A percentile compares a stretch with the other conserved stretches of the same genome.
These are phyloP conservation scores for Alligator sinensis DNA, from an alignment of 2,113 vertebrate species.

Conservation along the genomic window DNA sequence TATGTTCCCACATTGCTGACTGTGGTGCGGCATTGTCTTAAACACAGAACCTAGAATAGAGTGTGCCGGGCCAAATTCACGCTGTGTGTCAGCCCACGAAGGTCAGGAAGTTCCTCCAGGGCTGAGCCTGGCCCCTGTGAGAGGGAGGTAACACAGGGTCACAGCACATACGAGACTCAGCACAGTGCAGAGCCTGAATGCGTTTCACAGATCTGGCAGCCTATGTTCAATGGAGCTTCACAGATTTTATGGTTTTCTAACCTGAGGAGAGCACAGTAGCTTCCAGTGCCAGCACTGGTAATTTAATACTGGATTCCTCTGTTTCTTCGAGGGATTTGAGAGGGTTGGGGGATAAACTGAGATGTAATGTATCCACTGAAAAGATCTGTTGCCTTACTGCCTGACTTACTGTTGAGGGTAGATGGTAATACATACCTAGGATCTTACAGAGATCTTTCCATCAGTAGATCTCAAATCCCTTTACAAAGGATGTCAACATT, in stretches of 20 bases:
- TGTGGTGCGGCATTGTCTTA: background rate
- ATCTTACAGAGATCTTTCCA: background rate
- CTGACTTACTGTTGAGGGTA: background rate
- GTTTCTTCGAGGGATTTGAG: background rate
- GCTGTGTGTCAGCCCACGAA: background rate
- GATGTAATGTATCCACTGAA: background rate
- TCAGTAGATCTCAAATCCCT: background rate
- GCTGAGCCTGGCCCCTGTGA: background rate
- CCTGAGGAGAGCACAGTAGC: slow-evolving; percentile 42
- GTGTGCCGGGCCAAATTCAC: background rate
- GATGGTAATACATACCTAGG: background rate
- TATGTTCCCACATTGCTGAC: background rate
- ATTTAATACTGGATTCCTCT: slow-evolving; percentile 12
- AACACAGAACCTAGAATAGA: background rate
- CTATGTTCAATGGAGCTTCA: slow-evolving; percentile 66
- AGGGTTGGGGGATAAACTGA: background rate
- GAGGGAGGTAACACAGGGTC: background rate
- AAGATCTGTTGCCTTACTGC: background rate
- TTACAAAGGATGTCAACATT: background rate
- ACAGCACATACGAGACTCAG: slow-evolving; percentile 18
- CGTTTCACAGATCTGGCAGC: background rate
- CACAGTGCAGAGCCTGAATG: background rate
- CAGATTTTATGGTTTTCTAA: slow-evolving; percentile 63
- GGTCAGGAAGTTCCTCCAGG: background rate
- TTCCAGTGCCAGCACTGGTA: background rate